These are phyloP conservation scores for Leptonema lineaticorne DNA, from an alignment of 1,140 invertebrate genomes.

Conservation along the genomic window DNA sequence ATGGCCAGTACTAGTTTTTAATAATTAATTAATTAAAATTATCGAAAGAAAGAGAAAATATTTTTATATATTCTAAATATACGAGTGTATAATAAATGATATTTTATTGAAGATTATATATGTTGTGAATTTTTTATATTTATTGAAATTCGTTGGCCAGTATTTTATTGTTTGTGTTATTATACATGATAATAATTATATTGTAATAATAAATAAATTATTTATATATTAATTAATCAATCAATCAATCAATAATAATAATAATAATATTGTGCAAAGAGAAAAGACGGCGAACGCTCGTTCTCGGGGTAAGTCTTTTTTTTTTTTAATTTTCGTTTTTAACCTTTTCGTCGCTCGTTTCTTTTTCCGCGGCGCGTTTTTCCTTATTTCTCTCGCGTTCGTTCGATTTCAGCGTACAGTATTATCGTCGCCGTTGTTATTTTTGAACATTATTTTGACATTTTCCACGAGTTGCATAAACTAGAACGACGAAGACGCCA, in stretches of 20 bases:
- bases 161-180: slow-evolving; percentile 13
- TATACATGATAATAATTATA: not conserved
- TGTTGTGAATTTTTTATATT: slow-evolving; percentile 13
- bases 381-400: no score
- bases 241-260: not conserved
- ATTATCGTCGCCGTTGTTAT: not conserved
- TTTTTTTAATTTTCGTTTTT: slow-evolving; percentile 6
- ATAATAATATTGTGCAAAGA: not conserved
- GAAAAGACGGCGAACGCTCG: not conserved
- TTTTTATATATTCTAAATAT: not conserved
- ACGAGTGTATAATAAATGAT: not conserved
- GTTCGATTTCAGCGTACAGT: no score
- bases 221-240: no score
- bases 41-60: not conserved
- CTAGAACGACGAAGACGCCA: not conserved
- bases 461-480: not conserved
- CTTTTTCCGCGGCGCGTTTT: not conserved
- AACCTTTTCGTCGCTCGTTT: not conserved
- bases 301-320: not conserved
- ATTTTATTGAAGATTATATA: slow-evolving; percentile 12
- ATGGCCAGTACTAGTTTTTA: slow-evolving; percentile 32
- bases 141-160: slow-evolving; percentile 9
- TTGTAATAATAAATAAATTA: no score
- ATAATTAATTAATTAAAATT: not conserved
- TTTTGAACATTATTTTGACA: slow-evolving; percentile 4